phyloP scores from a whole-genome alignment of 2,797 vertebrate genomes.

The Acanthopagrus latus region DNA sequence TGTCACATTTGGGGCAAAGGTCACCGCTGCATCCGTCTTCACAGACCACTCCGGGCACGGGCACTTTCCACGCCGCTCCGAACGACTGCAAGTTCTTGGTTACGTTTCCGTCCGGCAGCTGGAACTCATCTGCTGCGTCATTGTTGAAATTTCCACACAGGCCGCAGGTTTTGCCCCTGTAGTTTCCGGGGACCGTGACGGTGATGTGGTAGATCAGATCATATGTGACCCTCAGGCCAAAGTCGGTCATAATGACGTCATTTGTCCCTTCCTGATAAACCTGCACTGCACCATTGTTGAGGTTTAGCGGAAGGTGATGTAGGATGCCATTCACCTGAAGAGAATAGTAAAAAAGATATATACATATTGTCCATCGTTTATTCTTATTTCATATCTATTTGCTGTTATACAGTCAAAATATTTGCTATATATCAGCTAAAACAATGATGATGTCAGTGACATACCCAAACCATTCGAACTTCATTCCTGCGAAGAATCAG shows the following conservation, averaged over 20 bases:
- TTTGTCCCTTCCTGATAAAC: constrained; percentile 51
- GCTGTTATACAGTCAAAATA: background rate
- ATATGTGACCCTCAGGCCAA: constrained; percentile 74
- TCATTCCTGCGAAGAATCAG: constrained; percentile 59
- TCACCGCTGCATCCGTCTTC: background rate
- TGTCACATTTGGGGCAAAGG: constrained; percentile 58
- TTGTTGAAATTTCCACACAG: constrained; percentile 79
- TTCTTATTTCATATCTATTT: background rate
- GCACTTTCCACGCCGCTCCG: constrained; percentile 60
- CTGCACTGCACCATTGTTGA: constrained; percentile 46
- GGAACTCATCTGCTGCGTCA: constrained; percentile 58
- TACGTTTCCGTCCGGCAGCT: constrained; percentile 76
- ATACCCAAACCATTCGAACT: constrained; percentile 59
- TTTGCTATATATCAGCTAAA: background rate
- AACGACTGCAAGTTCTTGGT: constrained; percentile 67
- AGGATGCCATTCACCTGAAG: constrained; percentile 79
- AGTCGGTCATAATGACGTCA: constrained; percentile 58
- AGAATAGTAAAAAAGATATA: background rate
- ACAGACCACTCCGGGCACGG: constrained; percentile 68
- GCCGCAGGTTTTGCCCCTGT: constrained; percentile 69
- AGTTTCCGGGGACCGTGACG: constrained; percentile 72
- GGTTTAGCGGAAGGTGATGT: constrained; percentile 73
- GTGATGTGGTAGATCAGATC: constrained; percentile 68
- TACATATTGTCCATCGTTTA: background rate
- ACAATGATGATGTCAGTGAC: background rate